Evolutionary conservation across 92 coral and sea anemone species (phyloP).

Genomic region (Bergia puertoricense): DNA sequence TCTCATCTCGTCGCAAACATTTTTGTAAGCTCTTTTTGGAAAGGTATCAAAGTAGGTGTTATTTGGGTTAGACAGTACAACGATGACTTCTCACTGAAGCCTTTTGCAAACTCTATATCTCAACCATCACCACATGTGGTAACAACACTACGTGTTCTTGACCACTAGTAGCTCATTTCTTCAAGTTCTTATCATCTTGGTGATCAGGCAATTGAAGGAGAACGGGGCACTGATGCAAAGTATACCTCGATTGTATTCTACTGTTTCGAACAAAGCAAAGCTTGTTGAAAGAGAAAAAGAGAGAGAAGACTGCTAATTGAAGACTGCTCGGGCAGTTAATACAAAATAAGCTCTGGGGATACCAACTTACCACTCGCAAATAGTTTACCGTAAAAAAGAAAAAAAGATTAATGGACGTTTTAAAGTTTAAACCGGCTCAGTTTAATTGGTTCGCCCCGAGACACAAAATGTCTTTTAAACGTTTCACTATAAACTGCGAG

Average conservation of each 20-base stretch:
- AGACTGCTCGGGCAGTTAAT: too few species aligned
- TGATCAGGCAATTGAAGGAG: background rate
- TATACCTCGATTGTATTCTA: too few species aligned
- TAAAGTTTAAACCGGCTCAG: background rate
- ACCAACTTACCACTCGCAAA: background rate
- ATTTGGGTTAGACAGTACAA: background rate
- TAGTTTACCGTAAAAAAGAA: background rate
- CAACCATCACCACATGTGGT: background rate
- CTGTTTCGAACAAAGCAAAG: background rate
- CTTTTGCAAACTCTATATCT: background rate
- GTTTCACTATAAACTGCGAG: background rate
- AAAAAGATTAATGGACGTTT: background rate
- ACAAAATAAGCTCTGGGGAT: background rate
- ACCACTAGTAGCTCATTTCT: background rate
- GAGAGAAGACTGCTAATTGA: too few species aligned
- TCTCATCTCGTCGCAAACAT: too few species aligned
- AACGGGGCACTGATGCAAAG: too few species aligned
- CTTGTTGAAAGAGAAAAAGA: background rate
- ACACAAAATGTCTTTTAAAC: background rate
- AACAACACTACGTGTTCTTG: too few species aligned
- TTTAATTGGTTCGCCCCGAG: background rate
- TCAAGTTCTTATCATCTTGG: background rate
- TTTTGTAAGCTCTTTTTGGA: too few species aligned
- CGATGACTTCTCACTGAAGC: background rate
- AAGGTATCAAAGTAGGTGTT: background rate